Percentiles rank a stretch among this genome's conserved stretches.
Evolutionary conservation across 2,113 vertebrate species (phyloP).

Genomic region (Gambusia holbrooki): DNA sequence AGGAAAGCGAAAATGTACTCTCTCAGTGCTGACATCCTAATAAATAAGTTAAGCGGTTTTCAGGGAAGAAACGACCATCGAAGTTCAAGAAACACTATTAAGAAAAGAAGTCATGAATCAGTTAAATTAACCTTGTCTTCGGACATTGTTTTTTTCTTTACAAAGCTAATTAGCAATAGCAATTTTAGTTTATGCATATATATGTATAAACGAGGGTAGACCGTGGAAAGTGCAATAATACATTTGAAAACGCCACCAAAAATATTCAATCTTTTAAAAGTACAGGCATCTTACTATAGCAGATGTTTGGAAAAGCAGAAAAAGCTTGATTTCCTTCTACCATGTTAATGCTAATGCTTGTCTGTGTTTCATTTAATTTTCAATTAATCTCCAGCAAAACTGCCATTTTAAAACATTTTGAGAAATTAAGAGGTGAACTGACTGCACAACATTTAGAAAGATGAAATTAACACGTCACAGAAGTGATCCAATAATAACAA

Average conservation of each 20-base stretch:
- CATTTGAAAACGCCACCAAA: not conserved
- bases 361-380: not conserved
- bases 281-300: not conserved
- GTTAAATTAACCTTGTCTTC: not conserved
- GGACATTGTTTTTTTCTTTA: not conserved
- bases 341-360: not conserved
- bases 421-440: not conserved
- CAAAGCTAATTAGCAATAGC: not conserved
- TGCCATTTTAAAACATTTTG: not conserved
- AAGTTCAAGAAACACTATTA: not conserved
- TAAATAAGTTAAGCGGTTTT: slow-evolving; percentile 3
- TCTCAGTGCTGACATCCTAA: slow-evolving; percentile 7
- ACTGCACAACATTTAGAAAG: not conserved
- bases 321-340: not conserved
- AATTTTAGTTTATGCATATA: not conserved
- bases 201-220: not conserved
- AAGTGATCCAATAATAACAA: not conserved
- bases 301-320: not conserved
- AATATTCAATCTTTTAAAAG: not conserved
- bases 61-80: not conserved
- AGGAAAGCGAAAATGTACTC: slow-evolving; percentile 8
- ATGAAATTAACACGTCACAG: not conserved
- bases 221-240: not conserved
- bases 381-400: not conserved
- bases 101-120: slow-evolving; percentile 6